A percentile compares a stretch with the other conserved stretches of the same genome.
Conservation (phyloP, 37 sponge, comb jelly and placozoan species). For the Ianthella basta region DNA sequence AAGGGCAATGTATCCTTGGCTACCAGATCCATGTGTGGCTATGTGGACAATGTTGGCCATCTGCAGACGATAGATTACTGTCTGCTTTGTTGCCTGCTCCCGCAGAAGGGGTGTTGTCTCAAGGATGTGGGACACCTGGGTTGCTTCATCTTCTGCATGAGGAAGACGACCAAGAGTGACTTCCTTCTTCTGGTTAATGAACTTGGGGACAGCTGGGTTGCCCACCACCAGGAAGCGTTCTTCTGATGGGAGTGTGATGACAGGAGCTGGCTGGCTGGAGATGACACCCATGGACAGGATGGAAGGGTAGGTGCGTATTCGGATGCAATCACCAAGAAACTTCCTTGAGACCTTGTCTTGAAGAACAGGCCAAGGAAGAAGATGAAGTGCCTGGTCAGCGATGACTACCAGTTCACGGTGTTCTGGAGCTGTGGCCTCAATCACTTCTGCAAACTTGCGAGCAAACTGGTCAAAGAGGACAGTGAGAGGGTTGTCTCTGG, state of each 20-base stretch:
- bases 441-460: constrained; percentile 31
- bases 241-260: constrained; percentile 34
- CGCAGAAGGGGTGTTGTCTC: constrained; percentile 58
- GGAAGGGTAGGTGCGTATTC: constrained; percentile 63
- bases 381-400: constrained; percentile 64
- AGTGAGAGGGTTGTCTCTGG: constrained; percentile 29
- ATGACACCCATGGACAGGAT: constrained; percentile 61
- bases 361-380: constrained; percentile 60
- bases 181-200: constrained; percentile 38
- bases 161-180: constrained; percentile 70
- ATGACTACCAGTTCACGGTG: constrained; percentile 37
- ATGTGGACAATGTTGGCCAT: constrained; percentile 73
- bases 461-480: constrained; percentile 56
- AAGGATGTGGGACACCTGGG: constrained; percentile 56
- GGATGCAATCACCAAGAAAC: constrained; percentile 62
- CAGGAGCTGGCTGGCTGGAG: neutral
- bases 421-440: constrained; percentile 2
- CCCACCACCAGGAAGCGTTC: constrained; percentile 56
- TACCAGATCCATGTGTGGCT: constrained; percentile 75
- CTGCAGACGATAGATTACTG: constrained; percentile 41
- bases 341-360: constrained; percentile 14
- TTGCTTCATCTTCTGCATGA: constrained; percentile 69
- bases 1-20: constrained; percentile 67
- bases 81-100: constrained; percentile 70
- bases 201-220: constrained; percentile 68